Conservation (phyloP, 2,797 vertebrate genomes). For the Eutrigla gurnardus region DNA sequence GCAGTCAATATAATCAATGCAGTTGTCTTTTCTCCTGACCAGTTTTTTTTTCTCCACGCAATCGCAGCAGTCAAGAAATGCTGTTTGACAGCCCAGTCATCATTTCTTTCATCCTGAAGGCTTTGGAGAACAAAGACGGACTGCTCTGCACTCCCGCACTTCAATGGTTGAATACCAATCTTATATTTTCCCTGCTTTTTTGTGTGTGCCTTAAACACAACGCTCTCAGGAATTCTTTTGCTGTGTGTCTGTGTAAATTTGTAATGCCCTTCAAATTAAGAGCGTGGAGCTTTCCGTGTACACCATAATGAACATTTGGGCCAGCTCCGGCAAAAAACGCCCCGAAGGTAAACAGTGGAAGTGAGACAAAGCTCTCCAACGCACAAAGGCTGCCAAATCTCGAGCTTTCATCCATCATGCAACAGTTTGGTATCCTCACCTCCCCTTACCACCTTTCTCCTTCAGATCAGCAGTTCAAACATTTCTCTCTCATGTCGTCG, state of each 20-base stretch:
- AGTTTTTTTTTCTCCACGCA: constrained; percentile 29
- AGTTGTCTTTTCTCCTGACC: constrained; percentile 44
- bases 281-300: constrained; percentile 11
- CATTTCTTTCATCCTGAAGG: constrained; percentile 53
- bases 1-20: constrained; percentile 61
- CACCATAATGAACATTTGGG: constrained; percentile 47
- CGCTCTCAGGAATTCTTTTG: constrained; percentile 11
- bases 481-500: constrained; percentile 51
- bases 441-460: constrained; percentile 49
- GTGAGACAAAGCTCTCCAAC: constrained; percentile 50
- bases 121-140: constrained; percentile 39
- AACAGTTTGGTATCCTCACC: constrained; percentile 60
- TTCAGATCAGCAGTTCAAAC: constrained; percentile 62
- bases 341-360: constrained; percentile 55
- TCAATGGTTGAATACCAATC: constrained; percentile 36
- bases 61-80: constrained; percentile 36
- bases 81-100: constrained; percentile 55
- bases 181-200: constrained; percentile 22
- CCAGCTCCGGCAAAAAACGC: constrained; percentile 32
- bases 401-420: constrained; percentile 55
- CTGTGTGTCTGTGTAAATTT: constrained; percentile 41
- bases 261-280: constrained; percentile 46
- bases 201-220: constrained; percentile 31
- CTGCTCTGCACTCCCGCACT: constrained; percentile 27
- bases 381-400: constrained; percentile 52